Conservation (phyloP, 2,888 invertebrate genomes). For the Atethmia centrago region DNA sequence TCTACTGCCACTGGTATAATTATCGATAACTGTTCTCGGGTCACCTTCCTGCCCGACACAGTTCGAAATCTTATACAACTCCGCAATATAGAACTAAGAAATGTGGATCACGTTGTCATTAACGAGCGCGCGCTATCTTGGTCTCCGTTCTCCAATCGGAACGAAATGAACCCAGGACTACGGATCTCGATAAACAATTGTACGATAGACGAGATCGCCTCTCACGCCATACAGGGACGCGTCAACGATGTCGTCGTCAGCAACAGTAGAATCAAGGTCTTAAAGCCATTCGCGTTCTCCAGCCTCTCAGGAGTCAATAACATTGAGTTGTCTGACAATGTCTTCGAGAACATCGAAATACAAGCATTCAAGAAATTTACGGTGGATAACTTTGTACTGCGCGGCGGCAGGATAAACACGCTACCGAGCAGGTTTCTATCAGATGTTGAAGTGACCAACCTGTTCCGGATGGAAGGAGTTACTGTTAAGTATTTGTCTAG, state of each 20-base stretch:
- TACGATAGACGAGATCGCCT: constrained; percentile 89
- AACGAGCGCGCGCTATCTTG: constrained; percentile 91
- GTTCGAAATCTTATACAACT: constrained; percentile 91
- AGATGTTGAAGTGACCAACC: constrained; percentile 93
- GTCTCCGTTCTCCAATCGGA: constrained; percentile 90
- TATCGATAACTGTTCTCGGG: constrained; percentile 92
- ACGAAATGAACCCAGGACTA: constrained; percentile 92
- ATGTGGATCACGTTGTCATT: constrained; percentile 92
- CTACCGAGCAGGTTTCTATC: constrained; percentile 94
- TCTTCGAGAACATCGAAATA: constrained; percentile 91
- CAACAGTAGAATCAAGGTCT: constrained; percentile 90
- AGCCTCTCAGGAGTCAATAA: constrained; percentile 92
- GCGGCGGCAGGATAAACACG: constrained; percentile 90
- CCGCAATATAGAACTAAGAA: constrained; percentile 91
- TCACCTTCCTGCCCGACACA: constrained; percentile 91
- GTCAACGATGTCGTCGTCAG: constrained; percentile 93
- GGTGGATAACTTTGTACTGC: constrained; percentile 92
- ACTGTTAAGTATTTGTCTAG: constrained; percentile 92
- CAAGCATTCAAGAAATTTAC: constrained; percentile 95
- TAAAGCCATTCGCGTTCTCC: constrained; percentile 94
- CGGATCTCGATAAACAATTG: constrained; percentile 87
- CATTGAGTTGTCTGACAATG: constrained; percentile 91
- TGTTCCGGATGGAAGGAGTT: constrained; percentile 92
- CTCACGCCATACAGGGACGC: constrained; percentile 93
- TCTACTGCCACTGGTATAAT: constrained; percentile 90